Evolutionary conservation across 2,888 invertebrate genomes (phyloP).

Genomic region (Tiliacea aurago): DNA sequence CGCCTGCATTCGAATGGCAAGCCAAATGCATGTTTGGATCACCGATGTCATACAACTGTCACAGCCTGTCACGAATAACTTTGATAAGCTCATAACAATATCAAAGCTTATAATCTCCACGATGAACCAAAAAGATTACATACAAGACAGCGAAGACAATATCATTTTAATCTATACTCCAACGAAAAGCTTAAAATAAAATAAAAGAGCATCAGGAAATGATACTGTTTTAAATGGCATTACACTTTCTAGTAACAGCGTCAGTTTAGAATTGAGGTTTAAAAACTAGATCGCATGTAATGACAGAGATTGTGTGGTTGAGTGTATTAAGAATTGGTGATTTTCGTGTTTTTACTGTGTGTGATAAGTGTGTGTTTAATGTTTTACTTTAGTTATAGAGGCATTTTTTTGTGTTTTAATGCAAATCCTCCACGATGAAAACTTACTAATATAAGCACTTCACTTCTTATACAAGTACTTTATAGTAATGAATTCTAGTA

Average conservation of each 20-base stretch:
- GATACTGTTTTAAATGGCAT: constrained; percentile 33
- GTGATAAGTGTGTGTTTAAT: neutral
- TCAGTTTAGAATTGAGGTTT: constrained; percentile 29
- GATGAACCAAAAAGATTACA: constrained; percentile 24
- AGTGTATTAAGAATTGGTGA: neutral
- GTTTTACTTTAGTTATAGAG: neutral
- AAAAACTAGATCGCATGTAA: constrained; percentile 41
- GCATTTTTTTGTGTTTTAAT: neutral
- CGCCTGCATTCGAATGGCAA: neutral
- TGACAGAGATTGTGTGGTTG: constrained; percentile 15
- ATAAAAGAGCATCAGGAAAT: constrained; percentile 40
- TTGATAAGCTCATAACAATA: neutral
- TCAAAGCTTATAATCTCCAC: neutral
- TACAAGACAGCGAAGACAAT: constrained; percentile 2
- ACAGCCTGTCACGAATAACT: neutral
- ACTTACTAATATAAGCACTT: neutral
- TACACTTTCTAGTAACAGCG: constrained; percentile 38
- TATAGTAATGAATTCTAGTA: neutral
- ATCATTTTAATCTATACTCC: constrained; percentile 19
- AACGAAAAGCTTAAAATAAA: constrained; percentile 1
- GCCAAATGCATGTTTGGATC: neutral
- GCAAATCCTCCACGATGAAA: neutral
- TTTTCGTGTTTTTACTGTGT: neutral
- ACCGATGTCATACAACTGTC: neutral
- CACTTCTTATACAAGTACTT: neutral